Conservation (phyloP, 2,797 vertebrate species). For the Garrulus glandarius region DNA sequence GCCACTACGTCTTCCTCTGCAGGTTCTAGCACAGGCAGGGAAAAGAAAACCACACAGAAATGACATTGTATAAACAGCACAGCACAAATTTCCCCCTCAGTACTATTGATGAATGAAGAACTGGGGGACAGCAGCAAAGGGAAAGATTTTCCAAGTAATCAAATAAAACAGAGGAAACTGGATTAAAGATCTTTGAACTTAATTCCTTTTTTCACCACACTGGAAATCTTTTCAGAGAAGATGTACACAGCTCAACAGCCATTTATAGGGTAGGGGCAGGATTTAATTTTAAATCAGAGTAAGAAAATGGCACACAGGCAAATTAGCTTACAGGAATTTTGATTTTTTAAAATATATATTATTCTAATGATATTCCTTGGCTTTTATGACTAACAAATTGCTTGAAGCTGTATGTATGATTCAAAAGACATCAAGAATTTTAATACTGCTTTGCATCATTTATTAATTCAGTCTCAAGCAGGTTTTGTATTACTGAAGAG, state of each 20-base stretch:
- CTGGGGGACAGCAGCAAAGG: background rate
- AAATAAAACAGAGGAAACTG: background rate
- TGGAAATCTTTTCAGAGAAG: background rate
- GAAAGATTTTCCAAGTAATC: background rate
- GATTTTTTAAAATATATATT: background rate
- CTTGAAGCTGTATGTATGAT: background rate
- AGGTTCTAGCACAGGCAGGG: too few species aligned
- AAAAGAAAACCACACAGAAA: too few species aligned
- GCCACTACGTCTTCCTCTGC: too few species aligned
- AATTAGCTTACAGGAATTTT: background rate
- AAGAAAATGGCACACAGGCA: background rate
- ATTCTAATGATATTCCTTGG: background rate
- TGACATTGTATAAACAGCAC: background rate
- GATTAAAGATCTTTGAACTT: background rate
- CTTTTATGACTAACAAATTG: background rate
- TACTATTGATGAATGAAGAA: background rate
- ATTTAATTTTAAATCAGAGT: background rate
- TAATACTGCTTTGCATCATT: background rate
- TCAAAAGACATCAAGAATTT: background rate
- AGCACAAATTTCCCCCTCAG: background rate
- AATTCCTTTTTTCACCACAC: background rate
- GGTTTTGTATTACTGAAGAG: background rate
- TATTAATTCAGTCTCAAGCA: background rate
- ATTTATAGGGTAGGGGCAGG: background rate
- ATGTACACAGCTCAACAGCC: background rate